Evolutionary conservation across 1,140 invertebrate genomes (phyloP).

Genomic region (Anastrepha ludens): DNA sequence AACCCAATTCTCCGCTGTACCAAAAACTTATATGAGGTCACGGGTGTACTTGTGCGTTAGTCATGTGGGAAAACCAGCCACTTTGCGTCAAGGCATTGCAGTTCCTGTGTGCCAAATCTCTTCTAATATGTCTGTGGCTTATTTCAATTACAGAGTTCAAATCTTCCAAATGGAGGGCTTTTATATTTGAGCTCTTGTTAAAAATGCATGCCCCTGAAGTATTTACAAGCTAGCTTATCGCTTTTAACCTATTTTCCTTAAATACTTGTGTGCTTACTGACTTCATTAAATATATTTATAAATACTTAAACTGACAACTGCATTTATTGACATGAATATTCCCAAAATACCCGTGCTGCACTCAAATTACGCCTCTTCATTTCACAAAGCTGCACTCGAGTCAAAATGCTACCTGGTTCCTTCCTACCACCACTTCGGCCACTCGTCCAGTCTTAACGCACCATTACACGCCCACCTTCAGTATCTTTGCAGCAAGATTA

Average conservation of each 20-base stretch:
- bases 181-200: too few species aligned
- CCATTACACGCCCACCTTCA: neutral
- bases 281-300: slow-evolving; percentile 22
- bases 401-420: neutral
- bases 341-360: slow-evolving; percentile 26
- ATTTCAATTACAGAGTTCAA: too few species aligned
- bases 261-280: neutral
- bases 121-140: too few species aligned
- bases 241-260: neutral
- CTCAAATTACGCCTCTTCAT: neutral
- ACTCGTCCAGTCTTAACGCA: neutral
- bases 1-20: too few species aligned
- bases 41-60: too few species aligned
- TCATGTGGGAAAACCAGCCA: too few species aligned
- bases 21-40: too few species aligned
- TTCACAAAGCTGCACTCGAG: neutral
- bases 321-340: slow-evolving; percentile 45
- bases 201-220: neutral
- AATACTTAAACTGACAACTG: slow-evolving; percentile 22
- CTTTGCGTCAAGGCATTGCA: too few species aligned
- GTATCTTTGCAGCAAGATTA: slow-evolving; percentile 38
- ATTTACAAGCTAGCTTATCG: neutral
- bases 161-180: too few species aligned
- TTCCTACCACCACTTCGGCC: neutral
- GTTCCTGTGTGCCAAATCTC: too few species aligned